These are phyloP conservation scores for Meghimatium bilineatum DNA, from an alignment of 2,888 invertebrate species.

Conservation along the genomic window DNA sequence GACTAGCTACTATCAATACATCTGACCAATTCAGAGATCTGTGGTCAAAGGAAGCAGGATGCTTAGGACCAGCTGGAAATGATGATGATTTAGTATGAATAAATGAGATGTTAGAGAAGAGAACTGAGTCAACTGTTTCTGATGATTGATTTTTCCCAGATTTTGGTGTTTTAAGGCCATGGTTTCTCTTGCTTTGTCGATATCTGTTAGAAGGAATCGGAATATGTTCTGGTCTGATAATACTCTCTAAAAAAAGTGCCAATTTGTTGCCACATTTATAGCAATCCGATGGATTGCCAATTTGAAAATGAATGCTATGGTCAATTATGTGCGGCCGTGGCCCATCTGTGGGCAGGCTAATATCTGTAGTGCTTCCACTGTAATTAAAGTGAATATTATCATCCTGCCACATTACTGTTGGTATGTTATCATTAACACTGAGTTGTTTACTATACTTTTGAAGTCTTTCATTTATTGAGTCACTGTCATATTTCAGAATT, in stretches of 20 bases:
- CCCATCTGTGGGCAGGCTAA: conserved; percentile 47
- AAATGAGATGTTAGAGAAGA: conserved; percentile 7
- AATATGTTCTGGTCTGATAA: conserved; percentile 11
- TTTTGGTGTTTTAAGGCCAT: not conserved
- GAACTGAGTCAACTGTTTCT: not conserved
- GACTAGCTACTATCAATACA: conserved; percentile 42
- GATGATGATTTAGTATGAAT: conserved; percentile 2
- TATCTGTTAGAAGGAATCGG: not conserved
- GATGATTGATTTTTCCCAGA: not conserved
- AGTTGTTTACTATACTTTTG: not conserved
- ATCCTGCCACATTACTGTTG: not conserved
- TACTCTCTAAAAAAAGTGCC: conserved; percentile 23
- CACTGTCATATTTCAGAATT: not conserved
- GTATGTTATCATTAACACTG: not conserved
- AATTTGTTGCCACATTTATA: conserved; percentile 34
- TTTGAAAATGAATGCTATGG: conserved; percentile 37
- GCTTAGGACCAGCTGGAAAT: not conserved
- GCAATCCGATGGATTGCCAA: conserved; percentile 40
- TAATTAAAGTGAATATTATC: not conserved
- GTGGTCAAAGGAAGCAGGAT: not conserved
- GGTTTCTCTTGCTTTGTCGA: conserved; percentile 17
- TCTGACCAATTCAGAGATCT: conserved; percentile 32
- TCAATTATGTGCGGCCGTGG: conserved; percentile 45
- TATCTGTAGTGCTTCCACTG: conserved; percentile 19
- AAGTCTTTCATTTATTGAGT: not conserved